These are phyloP conservation scores for Apodemia mormo DNA, from an alignment of 2,888 invertebrate genomes.

Conservation along the genomic window DNA sequence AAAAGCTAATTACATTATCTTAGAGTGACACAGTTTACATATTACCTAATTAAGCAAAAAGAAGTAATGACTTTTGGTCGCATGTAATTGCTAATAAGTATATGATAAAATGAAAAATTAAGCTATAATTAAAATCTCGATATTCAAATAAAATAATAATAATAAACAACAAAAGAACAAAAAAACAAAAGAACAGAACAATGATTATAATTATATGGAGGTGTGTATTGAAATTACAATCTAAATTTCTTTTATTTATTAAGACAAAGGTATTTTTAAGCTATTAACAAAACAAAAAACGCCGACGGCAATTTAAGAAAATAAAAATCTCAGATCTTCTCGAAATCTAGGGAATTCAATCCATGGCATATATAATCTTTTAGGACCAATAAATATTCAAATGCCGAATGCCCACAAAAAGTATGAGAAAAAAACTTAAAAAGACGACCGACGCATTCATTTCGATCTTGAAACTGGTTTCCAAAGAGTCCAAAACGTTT, in stretches of 20 bases:
- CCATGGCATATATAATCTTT: slow-evolving; percentile 38
- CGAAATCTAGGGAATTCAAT: slow-evolving; percentile 24
- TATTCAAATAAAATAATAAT: too few relatives aligned
- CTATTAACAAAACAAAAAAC: background rate
- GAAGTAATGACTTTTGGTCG: too few relatives aligned
- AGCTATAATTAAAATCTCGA: too few relatives aligned
- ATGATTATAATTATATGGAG: too few relatives aligned
- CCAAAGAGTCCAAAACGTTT: slow-evolving; percentile 33
- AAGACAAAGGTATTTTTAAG: background rate
- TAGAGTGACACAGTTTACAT: too few relatives aligned
- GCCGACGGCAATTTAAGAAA: background rate
- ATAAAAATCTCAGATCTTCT: slow-evolving; percentile 20
- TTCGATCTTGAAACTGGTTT: slow-evolving; percentile 35
- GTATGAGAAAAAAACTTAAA: slow-evolving; percentile 31
- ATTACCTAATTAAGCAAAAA: too few relatives aligned
- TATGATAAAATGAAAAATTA: too few relatives aligned
- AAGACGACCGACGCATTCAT: slow-evolving; percentile 27
- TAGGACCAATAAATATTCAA: slow-evolving; percentile 60
- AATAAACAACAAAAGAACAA: too few relatives aligned
- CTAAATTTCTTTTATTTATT: background rate
- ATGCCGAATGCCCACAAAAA: slow-evolving; percentile 48
- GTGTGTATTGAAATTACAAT: background rate
- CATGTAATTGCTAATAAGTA: too few relatives aligned
- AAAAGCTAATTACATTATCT: too few relatives aligned
- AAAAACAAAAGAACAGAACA: too few relatives aligned